phyloP scores from a whole-genome alignment of 2,888 invertebrate genomes.

The Drosophila acutilabella region DNA sequence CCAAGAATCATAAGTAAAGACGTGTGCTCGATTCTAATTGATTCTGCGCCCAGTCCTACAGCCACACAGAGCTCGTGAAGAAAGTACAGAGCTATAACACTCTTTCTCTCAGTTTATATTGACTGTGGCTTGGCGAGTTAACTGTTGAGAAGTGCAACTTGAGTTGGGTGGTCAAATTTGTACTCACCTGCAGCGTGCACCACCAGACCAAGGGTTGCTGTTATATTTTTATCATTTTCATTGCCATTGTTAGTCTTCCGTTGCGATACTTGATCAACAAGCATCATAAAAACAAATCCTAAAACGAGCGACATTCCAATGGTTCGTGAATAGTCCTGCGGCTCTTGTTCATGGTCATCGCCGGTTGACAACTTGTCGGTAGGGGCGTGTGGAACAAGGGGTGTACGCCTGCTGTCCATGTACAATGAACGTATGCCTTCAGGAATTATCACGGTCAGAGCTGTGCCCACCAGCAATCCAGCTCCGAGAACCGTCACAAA shows the following conservation, averaged over 20 bases:
- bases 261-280: constrained; percentile 94
- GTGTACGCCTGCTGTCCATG: constrained; percentile 79
- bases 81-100: too few relatives aligned
- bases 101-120: too few relatives aligned
- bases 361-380: background rate
- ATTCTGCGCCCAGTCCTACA: too few relatives aligned
- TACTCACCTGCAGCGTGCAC: constrained; percentile 96
- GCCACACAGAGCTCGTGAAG: too few relatives aligned
- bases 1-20: too few relatives aligned
- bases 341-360: background rate
- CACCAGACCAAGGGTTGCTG: constrained; percentile 98
- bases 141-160: too few relatives aligned
- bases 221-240: constrained; percentile 90
- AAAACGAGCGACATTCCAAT: constrained; percentile 97
- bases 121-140: too few relatives aligned
- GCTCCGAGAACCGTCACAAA: constrained; percentile 98
- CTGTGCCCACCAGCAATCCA: constrained; percentile 98
- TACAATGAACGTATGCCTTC: constrained; percentile 97
- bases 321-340: constrained; percentile 81
- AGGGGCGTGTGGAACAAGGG: background rate
- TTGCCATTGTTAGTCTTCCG: constrained; percentile 84
- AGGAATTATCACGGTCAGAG: constrained; percentile 98
- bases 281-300: constrained; percentile 98
- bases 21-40: too few relatives aligned
- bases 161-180: background rate